phyloP scores from a whole-genome alignment of 2,888 invertebrate species.

The Monochamus alternatus region DNA sequence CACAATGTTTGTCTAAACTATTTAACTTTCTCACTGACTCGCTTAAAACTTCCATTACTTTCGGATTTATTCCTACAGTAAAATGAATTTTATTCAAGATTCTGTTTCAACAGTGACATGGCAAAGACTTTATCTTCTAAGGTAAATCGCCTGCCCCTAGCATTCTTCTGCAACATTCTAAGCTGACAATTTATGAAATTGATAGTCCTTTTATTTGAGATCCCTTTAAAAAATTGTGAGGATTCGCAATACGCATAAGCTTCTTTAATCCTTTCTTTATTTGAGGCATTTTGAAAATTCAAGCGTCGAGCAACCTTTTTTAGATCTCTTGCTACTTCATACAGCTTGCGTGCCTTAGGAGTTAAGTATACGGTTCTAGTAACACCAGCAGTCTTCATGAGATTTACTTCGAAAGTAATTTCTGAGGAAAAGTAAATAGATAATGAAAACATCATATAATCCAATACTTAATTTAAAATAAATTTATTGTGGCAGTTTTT shows the following conservation, averaged over 20 bases:
- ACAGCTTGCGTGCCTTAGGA: neutral
- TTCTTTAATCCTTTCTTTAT: neutral
- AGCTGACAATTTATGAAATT: neutral
- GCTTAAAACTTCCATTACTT: neutral
- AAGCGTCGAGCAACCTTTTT: neutral
- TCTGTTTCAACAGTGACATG: neutral
- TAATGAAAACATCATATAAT: too few relatives aligned
- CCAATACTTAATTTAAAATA: too few relatives aligned
- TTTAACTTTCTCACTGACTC: neutral
- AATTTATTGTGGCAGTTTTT: too few relatives aligned
- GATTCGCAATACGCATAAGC: neutral
- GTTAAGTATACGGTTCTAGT: neutral
- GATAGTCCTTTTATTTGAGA: neutral
- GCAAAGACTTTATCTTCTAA: slow-evolving; percentile 4
- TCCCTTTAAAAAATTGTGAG: neutral
- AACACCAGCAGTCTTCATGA: neutral
- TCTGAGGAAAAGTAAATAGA: too few relatives aligned
- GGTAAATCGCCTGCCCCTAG: neutral
- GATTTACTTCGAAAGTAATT: too few relatives aligned
- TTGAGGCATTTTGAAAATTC: neutral
- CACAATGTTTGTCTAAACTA: neutral
- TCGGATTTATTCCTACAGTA: neutral
- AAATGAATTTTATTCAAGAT: neutral
- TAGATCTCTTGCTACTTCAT: neutral
- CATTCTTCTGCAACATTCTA: neutral